Base-by-base conservation (phyloP, 2,113 vertebrate species). In the Catagonus wagneri region DNA sequence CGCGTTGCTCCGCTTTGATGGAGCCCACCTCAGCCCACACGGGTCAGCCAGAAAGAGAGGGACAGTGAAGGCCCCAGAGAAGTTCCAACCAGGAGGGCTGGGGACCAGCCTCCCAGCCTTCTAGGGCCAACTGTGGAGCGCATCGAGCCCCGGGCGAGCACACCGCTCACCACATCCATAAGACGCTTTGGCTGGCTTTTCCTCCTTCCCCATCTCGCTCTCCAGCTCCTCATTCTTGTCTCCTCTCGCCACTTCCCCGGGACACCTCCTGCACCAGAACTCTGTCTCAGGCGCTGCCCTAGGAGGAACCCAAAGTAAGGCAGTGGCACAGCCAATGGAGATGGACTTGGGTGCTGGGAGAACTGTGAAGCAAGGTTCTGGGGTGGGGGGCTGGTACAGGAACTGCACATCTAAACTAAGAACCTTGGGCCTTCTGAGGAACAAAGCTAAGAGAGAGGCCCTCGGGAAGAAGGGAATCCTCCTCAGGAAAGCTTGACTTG, bases 1-100 rank as follows among this genome's bases (percentile, higher is more conserved):
- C 0, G 2, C 13, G 8, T 6, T 6, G 3, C 3, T 1, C 25
- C 34, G 0, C 7, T 2, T 1, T 6, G 27, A 69, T 39, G 39
- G 6, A 60, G 69, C 11, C 11, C 20, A 44, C 60, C 22, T 63
- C 72, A 61, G 39, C 34, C 69, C 50, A 25, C 12, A 15, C 0
- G 0, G 36, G 12, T n/a, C 76, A 80, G 50, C 65, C 68, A 27
- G 7, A 13, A 36, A 60, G 44, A 23, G 29, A 65, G 34, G n/a
- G 52, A 44, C 11, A n/a, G 52, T 0, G 6, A 72, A 29, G 25
- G 23, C 50, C 81, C 19, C 54, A 27, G 71, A 56, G 17, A 58
- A 39, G 7, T 36, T 23, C 44, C 63, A 13, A 2, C 25, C 63
- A 34, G 29, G 17, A 14, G 61, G 12, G 10, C n/a, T 7, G 2